A percentile compares a stretch with the other conserved stretches of the same genome.
Evolutionary conservation across 2,113 vertebrate genomes (phyloP).

Genomic region (Tenrec ecaudatus): DNA sequence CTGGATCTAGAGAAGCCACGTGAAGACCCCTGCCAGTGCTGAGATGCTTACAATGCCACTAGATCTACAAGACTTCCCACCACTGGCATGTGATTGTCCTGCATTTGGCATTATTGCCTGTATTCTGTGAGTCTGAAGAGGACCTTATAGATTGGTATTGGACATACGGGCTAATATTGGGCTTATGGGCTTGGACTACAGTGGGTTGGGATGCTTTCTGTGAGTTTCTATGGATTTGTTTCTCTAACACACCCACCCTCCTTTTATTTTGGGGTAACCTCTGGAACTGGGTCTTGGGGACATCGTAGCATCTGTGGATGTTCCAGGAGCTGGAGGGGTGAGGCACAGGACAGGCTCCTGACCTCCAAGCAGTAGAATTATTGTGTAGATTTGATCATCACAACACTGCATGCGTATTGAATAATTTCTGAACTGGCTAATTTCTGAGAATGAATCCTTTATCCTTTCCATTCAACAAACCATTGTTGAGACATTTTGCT

Average conservation of each 20-base stretch:
- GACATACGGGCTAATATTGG: too few relatives aligned
- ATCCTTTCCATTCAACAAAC: slow-evolving; percentile 34
- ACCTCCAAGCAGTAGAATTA: slow-evolving; percentile 15
- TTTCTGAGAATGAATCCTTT: slow-evolving; percentile 38
- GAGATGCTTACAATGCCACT: too few relatives aligned
- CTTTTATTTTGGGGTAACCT: neutral
- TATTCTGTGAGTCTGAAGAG: too few relatives aligned
- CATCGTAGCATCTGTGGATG: neutral
- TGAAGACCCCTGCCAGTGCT: too few relatives aligned
- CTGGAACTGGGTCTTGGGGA: neutral
- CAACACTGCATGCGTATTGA: slow-evolving; percentile 5
- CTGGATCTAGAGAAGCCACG: too few relatives aligned
- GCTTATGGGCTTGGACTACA: too few relatives aligned
- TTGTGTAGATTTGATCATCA: slow-evolving; percentile 6
- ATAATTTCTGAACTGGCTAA: slow-evolving; percentile 42
- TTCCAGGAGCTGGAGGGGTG: neutral
- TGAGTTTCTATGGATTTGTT: too few relatives aligned
- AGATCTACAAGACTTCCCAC: too few relatives aligned
- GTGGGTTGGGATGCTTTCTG: too few relatives aligned
- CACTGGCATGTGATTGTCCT: too few relatives aligned
- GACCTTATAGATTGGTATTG: too few relatives aligned
- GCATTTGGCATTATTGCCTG: too few relatives aligned
- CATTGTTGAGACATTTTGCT: slow-evolving; percentile 47
- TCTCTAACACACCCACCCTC: neutral
- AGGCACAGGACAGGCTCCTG: neutral